phyloP scores from a whole-genome alignment of 1,140 invertebrate genomes.

The Catajapyx aquilonaris region DNA sequence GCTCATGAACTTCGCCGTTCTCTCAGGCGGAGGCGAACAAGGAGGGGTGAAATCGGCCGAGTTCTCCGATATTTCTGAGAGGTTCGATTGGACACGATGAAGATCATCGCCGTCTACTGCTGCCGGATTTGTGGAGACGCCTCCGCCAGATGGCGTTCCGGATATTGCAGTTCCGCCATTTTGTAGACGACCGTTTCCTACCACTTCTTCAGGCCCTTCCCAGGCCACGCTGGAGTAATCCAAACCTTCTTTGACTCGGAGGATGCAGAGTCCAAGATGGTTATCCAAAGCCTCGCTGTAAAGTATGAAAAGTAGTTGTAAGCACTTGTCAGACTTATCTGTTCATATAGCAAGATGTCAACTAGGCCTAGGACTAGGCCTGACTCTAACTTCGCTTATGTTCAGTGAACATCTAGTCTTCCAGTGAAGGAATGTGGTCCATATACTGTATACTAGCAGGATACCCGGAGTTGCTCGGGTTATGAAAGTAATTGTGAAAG shows the following conservation, averaged over 20 bases:
- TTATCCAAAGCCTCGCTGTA: conserved; percentile 78
- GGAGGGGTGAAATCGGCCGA: no score
- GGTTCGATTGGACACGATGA: no score
- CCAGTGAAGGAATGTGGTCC: background rate
- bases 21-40: no score
- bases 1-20: no score
- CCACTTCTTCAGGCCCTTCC: conserved; percentile 9
- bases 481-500: no score
- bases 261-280: conserved; percentile 66
- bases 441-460: background rate
- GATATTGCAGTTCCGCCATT: no score
- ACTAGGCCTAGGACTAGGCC: background rate
- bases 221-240: conserved; percentile 39
- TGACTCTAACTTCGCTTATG: background rate
- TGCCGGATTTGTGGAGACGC: no score
- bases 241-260: conserved; percentile 59
- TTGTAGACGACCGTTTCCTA: no score
- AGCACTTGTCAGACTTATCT: background rate
- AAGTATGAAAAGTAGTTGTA: conserved; percentile 8
- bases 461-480: no score
- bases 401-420: conserved; percentile 4
- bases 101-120: no score
- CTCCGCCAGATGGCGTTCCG: no score
- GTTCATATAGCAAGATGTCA: background rate
- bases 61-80: no score